Evolutionary conservation across 1,140 invertebrate species (phyloP).

Genomic region (Aphis craccivora): DNA sequence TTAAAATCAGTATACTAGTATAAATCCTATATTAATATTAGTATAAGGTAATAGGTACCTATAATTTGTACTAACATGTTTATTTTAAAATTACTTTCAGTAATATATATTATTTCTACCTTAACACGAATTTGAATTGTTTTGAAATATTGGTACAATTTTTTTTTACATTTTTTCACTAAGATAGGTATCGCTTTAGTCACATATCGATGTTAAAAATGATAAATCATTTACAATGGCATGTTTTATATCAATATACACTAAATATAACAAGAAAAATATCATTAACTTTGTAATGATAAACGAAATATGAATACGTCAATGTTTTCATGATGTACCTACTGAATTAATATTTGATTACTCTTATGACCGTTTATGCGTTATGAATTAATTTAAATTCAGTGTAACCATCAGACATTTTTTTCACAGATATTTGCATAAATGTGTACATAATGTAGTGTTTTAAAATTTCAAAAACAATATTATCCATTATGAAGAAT

Average conservation of each 20-base stretch:
- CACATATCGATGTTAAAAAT: neutral
- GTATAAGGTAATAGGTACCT: neutral
- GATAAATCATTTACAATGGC: slow-evolving; percentile 8
- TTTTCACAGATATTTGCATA: slow-evolving; percentile 41
- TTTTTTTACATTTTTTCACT: neutral
- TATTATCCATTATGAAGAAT: slow-evolving; percentile 23
- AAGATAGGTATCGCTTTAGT: neutral
- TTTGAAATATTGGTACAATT: neutral
- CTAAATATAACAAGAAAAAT: neutral
- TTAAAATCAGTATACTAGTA: neutral
- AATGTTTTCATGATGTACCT: slow-evolving; percentile 48
- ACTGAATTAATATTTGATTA: slow-evolving; percentile 55
- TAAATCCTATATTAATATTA: neutral
- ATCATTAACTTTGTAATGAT: slow-evolving; percentile 38
- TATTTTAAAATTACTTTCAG: neutral
- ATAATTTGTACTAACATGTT: neutral
- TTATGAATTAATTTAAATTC: slow-evolving; percentile 49
- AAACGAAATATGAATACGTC: slow-evolving; percentile 15
- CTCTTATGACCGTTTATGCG: slow-evolving; percentile 26
- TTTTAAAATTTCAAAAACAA: slow-evolving; percentile 51
- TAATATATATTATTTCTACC: neutral
- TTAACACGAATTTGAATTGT: neutral
- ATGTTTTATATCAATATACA: neutral
- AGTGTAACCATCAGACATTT: neutral
- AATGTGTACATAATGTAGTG: slow-evolving; percentile 40